These are phyloP conservation scores for Parotocinclus haroldoi DNA, from an alignment of 2,797 vertebrate genomes.

Conservation along the genomic window DNA sequence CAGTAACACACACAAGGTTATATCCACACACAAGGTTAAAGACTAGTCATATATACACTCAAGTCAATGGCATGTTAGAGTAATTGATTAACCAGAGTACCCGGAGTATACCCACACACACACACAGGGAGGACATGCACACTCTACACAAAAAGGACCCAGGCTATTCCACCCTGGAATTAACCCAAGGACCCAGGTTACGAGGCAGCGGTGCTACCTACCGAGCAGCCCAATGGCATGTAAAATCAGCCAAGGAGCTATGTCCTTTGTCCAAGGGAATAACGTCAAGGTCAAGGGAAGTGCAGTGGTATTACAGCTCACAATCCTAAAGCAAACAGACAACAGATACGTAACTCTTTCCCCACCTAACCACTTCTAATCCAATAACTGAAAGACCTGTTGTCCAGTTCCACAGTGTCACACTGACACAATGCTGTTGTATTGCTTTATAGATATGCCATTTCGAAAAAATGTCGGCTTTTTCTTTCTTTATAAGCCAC, in stretches of 20 bases:
- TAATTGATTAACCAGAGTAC: no score
- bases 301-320: constrained; percentile 11
- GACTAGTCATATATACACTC: no score
- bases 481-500: no score
- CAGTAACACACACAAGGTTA: no score
- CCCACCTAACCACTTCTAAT: constrained; percentile 15
- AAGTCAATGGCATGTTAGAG: no score
- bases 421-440: background rate
- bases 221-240: constrained; percentile 7
- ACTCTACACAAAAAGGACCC: no score
- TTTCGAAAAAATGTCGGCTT: no score
- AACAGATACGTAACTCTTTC: constrained; percentile 1
- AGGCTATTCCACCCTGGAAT: no score
- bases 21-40: no score
- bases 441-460: background rate
- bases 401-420: constrained; percentile 1
- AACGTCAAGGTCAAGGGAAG: constrained; percentile 20
- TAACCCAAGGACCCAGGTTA: no score
- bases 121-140: no score
- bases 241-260: constrained; percentile 23
- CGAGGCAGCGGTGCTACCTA: constrained; percentile 6
- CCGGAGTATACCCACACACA: no score
- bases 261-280: constrained; percentile 18
- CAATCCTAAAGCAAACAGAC: constrained; percentile 6
- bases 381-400: constrained; percentile 14